A percentile compares a stretch with the other conserved stretches of the same genome.
phyloP scores from a whole-genome alignment of 2,888 invertebrate species.

The Tipula lateralis region DNA sequence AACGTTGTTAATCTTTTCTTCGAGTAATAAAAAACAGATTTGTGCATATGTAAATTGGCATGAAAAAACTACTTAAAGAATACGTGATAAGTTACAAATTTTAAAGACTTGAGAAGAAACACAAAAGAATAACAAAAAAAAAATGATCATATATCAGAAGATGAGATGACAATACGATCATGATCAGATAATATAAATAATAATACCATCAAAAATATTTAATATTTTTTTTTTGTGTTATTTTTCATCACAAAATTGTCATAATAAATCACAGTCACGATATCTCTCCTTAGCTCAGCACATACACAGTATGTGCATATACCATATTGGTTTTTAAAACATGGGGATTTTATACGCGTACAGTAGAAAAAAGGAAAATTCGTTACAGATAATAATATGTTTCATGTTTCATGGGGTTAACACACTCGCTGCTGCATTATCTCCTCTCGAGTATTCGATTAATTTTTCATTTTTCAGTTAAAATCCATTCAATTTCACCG shows the following conservation, averaged over 20 bases:
- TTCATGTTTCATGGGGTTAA: slow-evolving; percentile 9
- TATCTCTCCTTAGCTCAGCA: neutral
- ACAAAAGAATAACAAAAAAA: neutral
- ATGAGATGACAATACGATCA: slow-evolving; percentile 14
- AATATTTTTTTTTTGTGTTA: neutral
- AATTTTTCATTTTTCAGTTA: slow-evolving; percentile 1
- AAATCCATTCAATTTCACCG: neutral
- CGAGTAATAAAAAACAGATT: neutral
- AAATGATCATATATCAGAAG: neutral
- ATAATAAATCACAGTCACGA: neutral
- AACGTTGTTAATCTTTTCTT: neutral
- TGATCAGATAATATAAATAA: slow-evolving; percentile 4
- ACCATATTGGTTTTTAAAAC: neutral
- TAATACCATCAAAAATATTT: neutral
- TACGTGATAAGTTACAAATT: neutral
- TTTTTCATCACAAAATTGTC: slow-evolving; percentile 3
- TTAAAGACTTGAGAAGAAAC: neutral
- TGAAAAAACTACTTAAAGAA: slow-evolving; percentile 4
- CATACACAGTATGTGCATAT: neutral
- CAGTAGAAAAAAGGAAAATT: neutral
- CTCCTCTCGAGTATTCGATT: neutral
- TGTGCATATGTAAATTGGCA: slow-evolving; percentile 24
- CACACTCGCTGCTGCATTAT: slow-evolving; percentile 1
- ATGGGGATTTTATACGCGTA: neutral
- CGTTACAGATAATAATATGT: slow-evolving; percentile 12